A percentile compares a stretch with the other conserved stretches of the same genome.
phyloP scores from a whole-genome alignment of 2,113 vertebrate genomes.

The Mormyrus iriodes region DNA sequence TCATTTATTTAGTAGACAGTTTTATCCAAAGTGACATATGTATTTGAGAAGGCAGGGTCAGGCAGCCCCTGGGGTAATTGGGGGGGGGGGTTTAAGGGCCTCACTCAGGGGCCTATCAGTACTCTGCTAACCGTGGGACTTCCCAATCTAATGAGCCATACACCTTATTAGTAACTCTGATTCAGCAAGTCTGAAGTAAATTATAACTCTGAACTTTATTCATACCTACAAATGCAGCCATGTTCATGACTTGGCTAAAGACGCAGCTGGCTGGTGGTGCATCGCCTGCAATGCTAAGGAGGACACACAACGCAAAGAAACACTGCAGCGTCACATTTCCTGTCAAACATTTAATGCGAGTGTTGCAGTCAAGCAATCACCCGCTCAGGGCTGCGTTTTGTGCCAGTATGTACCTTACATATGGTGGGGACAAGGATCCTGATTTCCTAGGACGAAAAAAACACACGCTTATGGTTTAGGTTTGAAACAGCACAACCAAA shows the following conservation, averaged over 20 bases:
- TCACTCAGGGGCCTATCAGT: too few species aligned
- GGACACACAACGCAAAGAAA: conserved; percentile 25
- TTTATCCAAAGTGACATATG: not conserved
- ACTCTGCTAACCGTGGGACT: not conserved
- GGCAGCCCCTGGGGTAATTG: not conserved
- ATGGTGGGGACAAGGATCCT: conserved; percentile 65
- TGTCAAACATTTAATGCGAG: not conserved
- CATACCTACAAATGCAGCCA: conserved; percentile 84
- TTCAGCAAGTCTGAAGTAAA: not conserved
- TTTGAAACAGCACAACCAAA: not conserved
- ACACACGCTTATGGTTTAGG: not conserved
- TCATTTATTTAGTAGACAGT: not conserved
- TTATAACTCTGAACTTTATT: conserved; percentile 8
- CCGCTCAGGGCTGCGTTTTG: not conserved
- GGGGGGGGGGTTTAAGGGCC: not conserved
- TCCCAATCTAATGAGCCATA: not conserved
- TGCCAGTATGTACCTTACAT: conserved; percentile 71
- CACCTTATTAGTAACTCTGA: not conserved
- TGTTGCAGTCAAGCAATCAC: not conserved
- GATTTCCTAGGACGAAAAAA: conserved; percentile 48
- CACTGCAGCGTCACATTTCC: not conserved
- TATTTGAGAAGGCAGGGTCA: not conserved
- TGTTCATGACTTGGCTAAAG: conserved; percentile 87
- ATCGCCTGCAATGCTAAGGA: conserved; percentile 77
- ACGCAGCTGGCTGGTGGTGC: conserved; percentile 82